These are phyloP conservation scores for Nibea albiflora DNA, from an alignment of 2,113 vertebrate species.

Conservation along the genomic window DNA sequence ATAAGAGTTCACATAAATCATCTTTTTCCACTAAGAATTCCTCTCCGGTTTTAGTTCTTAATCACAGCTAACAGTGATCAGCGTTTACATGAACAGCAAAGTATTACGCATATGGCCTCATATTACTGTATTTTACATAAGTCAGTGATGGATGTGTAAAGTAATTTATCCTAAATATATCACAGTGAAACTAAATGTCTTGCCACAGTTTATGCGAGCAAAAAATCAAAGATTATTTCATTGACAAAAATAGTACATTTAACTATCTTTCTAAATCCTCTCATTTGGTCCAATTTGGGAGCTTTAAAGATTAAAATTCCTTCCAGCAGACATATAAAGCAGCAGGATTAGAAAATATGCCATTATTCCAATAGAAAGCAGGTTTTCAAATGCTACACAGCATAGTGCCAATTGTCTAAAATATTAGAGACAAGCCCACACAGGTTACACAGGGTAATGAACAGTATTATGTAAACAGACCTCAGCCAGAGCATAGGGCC, in stretches of 20 bases:
- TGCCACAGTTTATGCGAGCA: conserved; percentile 61
- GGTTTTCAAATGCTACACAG: conserved; percentile 30
- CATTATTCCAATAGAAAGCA: conserved; percentile 22
- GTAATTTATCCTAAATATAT: conserved; percentile 49
- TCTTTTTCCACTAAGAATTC: conserved; percentile 34
- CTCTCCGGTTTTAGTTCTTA: conserved; percentile 44
- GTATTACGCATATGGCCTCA: conserved; percentile 35
- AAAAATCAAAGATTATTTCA: conserved; percentile 28
- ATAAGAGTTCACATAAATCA: conserved; percentile 64
- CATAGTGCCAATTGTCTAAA: conserved; percentile 26
- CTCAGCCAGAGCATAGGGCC: background rate
- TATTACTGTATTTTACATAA: conserved; percentile 51
- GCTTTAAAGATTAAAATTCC: conserved; percentile 1
- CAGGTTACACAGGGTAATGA: conserved; percentile 16
- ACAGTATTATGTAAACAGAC: conserved; percentile 19
- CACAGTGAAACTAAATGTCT: conserved; percentile 76
- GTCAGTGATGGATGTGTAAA: conserved; percentile 43
- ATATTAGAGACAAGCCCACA: conserved; percentile 12
- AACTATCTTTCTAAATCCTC: background rate
- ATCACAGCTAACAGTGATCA: conserved; percentile 57
- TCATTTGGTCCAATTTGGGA: conserved; percentile 19
- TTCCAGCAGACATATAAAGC: conserved; percentile 31
- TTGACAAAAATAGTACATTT: conserved; percentile 17
- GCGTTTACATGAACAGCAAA: conserved; percentile 65
- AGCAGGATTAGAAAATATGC: conserved; percentile 32